Percentiles rank a stretch among this genome's conserved stretches.
Evolutionary conservation across 2,888 invertebrate species (phyloP).

Genomic region (Ditula angustiorana): DNA sequence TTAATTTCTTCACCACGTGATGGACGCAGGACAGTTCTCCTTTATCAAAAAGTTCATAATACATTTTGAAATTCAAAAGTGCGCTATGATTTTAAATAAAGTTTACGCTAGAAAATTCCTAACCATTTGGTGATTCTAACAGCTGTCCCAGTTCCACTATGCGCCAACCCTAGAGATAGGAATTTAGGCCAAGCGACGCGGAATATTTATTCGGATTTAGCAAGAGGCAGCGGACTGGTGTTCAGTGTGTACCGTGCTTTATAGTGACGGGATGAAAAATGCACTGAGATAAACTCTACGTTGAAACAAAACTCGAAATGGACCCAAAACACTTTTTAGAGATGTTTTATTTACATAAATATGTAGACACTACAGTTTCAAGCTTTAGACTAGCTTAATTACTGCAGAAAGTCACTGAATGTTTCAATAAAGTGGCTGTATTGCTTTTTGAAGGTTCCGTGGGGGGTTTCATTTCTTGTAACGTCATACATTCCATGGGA

Average conservation of each 20-base stretch:
- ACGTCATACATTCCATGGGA: too few species aligned
- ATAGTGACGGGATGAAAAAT: constrained; percentile 5
- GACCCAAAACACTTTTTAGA: too few species aligned
- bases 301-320: not conserved
- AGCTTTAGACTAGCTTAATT: too few species aligned
- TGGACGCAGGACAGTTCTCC: too few species aligned
- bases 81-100: not conserved
- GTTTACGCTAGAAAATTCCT: not conserved
- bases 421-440: too few species aligned
- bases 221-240: constrained; percentile 12
- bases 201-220: constrained; percentile 38
- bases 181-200: constrained; percentile 57
- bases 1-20: too few species aligned
- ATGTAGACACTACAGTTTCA: too few species aligned
- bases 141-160: not conserved
- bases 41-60: too few species aligned
- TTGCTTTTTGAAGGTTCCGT: too few species aligned
- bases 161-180: constrained; percentile 49
- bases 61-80: not conserved
- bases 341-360: too few species aligned
- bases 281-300: constrained; percentile 1
- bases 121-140: not conserved
- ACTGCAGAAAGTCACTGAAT: too few species aligned
- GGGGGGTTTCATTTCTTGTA: too few species aligned
- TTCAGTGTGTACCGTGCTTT: constrained; percentile 20